Conservation (phyloP, 2,888 invertebrate genomes). For the Drosophila flavopinicola region DNA sequence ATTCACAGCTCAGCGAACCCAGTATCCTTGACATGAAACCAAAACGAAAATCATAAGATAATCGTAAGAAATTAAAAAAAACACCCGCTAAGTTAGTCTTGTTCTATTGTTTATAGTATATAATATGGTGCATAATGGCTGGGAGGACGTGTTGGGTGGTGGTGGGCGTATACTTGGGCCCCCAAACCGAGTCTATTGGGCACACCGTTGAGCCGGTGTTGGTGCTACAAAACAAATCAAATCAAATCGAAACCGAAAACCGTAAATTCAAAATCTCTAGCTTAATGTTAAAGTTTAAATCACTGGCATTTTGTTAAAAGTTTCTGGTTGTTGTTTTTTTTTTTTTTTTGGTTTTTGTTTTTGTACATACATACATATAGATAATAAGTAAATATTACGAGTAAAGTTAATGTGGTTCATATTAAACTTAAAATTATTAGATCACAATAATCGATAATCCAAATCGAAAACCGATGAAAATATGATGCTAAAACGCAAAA, state of each 20-base stretch:
- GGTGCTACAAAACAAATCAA: conserved; percentile 57
- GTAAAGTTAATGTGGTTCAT: conserved; percentile 23
- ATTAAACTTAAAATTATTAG: conserved; percentile 55
- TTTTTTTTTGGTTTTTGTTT: neutral
- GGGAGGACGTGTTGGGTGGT: conserved; percentile 5
- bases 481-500: conserved; percentile 51
- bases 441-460: conserved; percentile 65
- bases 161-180: conserved; percentile 3
- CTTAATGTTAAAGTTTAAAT: conserved; percentile 36
- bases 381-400: conserved; percentile 39
- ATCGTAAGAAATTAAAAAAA: neutral
- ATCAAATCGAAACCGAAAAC: conserved; percentile 57
- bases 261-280: conserved; percentile 52
- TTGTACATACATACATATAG: conserved; percentile 30
- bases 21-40: conserved; percentile 3
- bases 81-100: conserved; percentile 14
- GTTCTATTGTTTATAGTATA: conserved; percentile 16
- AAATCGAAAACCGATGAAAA: conserved; percentile 52
- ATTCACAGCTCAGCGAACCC: conserved; percentile 19
- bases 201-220: conserved; percentile 23
- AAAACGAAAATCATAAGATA: neutral
- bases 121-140: conserved; percentile 39
- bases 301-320: conserved; percentile 22
- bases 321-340: neutral
- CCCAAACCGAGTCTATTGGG: conserved; percentile 12